Percentiles rank a stretch among this genome's conserved stretches.
These are phyloP conservation scores for Hypsibius dujardini DNA, from an alignment of 1,140 invertebrate genomes.

Conservation along the genomic window DNA sequence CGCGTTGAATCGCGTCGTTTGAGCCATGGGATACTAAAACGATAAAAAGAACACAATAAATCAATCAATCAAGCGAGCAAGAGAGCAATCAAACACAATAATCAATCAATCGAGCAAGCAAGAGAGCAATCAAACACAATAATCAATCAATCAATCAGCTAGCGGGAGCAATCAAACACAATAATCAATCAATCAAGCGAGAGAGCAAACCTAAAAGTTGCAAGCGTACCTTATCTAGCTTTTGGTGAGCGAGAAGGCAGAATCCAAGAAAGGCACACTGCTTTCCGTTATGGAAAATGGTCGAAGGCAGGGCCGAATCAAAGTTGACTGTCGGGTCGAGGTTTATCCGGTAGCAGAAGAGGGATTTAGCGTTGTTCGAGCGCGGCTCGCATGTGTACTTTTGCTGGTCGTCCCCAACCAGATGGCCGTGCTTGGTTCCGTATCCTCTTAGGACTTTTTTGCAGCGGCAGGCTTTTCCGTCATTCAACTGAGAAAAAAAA, in stretches of 20 bases:
- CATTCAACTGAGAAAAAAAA: conserved; percentile 55
- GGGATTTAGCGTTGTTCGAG: conserved; percentile 62
- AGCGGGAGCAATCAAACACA: background rate
- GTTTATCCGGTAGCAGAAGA: conserved; percentile 68
- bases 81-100: no score
- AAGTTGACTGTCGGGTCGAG: conserved; percentile 48
- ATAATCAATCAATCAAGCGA: no score
- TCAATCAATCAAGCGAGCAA: background rate
- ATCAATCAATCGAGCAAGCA: no score
- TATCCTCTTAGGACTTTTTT: conserved; percentile 67
- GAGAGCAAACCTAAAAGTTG: background rate
- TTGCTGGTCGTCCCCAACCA: conserved; percentile 64
- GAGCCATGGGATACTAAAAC: conserved; percentile 21
- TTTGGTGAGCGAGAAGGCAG: conserved; percentile 85
- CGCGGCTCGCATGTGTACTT: conserved; percentile 48
- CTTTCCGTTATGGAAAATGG: conserved; percentile 77
- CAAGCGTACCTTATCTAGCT: conserved; percentile 46
- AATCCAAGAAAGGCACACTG: conserved; percentile 96
- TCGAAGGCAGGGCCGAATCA: conserved; percentile 44
- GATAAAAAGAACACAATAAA: conserved; percentile 24
- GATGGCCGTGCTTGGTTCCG: conserved; percentile 88
- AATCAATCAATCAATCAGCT: background rate
- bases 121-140: no score
- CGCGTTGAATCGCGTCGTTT: conserved; percentile 60
- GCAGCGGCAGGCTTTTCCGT: conserved; percentile 85